These are phyloP conservation scores for Fulmarus glacialis DNA, from an alignment of 2,113 vertebrate species.

Conservation along the genomic window DNA sequence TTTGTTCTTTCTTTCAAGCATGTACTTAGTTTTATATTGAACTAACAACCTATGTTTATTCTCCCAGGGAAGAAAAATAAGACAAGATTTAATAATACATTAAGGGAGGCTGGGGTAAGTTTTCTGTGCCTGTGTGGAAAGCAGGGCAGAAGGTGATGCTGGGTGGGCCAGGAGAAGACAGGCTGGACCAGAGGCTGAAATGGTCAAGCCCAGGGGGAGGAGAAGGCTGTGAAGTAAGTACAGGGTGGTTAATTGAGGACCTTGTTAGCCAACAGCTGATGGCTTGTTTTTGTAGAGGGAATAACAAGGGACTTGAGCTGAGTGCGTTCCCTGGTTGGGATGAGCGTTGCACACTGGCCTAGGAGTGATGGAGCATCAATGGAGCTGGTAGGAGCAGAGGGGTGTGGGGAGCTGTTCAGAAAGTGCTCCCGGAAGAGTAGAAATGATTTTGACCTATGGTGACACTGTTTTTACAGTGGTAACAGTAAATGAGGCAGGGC, in stretches of 20 bases:
- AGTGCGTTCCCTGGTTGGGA: neutral
- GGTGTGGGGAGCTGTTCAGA: neutral
- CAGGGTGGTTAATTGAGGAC: neutral
- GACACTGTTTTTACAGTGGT: fast-evolving
- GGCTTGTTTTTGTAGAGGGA: neutral
- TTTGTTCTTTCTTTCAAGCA: neutral
- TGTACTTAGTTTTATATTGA: constrained; percentile 31
- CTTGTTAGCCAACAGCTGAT: neutral
- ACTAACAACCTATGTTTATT: constrained; percentile 29
- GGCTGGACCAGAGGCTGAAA: neutral
- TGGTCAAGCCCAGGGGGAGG: neutral
- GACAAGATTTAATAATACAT: neutral
- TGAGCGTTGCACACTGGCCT: neutral
- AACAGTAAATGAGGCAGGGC: neutral
- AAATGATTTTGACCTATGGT: neutral
- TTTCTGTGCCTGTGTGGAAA: constrained; percentile 1
- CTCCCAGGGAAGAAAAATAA: constrained; percentile 27
- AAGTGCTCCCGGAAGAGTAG: neutral
- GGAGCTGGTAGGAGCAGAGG: neutral
- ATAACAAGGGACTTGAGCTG: neutral
- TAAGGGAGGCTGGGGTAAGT: neutral
- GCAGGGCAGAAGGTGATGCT: neutral
- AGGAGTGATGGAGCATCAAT: neutral
- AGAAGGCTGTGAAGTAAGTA: neutral
- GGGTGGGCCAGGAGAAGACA: neutral